A percentile compares a stretch with the other conserved stretches of the same genome.
Evolutionary conservation across 2,113 vertebrate species (phyloP).

Genomic region (Percina caprodes): DNA sequence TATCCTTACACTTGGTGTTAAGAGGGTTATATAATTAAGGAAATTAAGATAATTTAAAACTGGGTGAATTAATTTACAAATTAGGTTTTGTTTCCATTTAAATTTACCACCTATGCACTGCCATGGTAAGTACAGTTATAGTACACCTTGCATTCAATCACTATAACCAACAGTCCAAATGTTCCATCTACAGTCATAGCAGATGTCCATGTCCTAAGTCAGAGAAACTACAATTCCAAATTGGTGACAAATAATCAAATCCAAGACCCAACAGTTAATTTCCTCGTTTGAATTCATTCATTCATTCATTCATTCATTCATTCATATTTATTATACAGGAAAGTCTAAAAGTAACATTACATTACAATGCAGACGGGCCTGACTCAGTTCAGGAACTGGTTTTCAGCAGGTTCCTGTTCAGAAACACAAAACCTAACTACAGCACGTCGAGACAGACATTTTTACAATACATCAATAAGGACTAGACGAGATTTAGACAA

Average conservation of each 20-base stretch:
- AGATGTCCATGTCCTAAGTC: background rate
- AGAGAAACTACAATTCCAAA: background rate
- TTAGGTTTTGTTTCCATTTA: conserved; percentile 62
- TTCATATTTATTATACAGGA: no score
- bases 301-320: no score
- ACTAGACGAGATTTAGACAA: no score
- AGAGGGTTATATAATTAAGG: conserved; percentile 67
- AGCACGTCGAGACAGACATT: no score
- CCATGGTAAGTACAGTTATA: background rate
- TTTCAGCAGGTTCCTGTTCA: no score
- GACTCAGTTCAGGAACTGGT: no score
- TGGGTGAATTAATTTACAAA: conserved; percentile 69
- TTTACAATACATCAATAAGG: no score
- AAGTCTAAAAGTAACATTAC: no score
- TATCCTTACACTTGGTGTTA: conserved; percentile 68
- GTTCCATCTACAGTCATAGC: background rate
- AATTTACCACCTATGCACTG: conserved; percentile 53
- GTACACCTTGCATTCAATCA: conserved; percentile 3
- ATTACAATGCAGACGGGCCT: no score
- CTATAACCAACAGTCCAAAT: background rate
- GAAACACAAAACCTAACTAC: no score
- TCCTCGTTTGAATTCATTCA: background rate
- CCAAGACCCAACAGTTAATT: background rate
- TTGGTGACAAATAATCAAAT: background rate
- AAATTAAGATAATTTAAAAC: conserved; percentile 70